Conservation (phyloP, 1,140 invertebrate genomes). For the Drosophila sturtevanti region DNA sequence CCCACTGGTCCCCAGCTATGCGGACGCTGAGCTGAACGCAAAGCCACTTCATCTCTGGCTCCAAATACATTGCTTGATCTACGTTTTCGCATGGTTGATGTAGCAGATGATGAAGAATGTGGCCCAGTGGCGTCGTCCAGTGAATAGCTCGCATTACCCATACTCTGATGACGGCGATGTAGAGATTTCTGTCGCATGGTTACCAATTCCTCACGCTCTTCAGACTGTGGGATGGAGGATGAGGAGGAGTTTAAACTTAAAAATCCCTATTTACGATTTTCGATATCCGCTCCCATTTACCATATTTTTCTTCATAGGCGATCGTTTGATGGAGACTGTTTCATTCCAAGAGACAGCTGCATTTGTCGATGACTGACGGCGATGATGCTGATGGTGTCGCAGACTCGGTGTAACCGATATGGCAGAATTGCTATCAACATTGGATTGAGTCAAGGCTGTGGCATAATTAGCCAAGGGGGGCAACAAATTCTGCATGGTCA, state of each 20-base stretch:
- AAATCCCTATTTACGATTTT: background rate
- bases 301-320: slow-evolving; percentile 61
- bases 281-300: slow-evolving; percentile 34
- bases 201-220: slow-evolving; percentile 61
- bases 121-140: slow-evolving; percentile 50
- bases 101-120: slow-evolving; percentile 10
- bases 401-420: slow-evolving; percentile 61
- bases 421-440: slow-evolving; percentile 30
- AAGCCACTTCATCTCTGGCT: slow-evolving; percentile 47
- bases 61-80: slow-evolving; percentile 60
- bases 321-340: slow-evolving; percentile 72
- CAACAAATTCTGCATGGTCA: slow-evolving; percentile 42
- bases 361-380: slow-evolving; percentile 79
- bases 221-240: slow-evolving; percentile 33
- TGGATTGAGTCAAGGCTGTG: slow-evolving; percentile 41
- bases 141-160: slow-evolving; percentile 74
- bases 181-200: slow-evolving; percentile 69
- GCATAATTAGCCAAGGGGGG: slow-evolving; percentile 61
- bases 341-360: slow-evolving; percentile 82
- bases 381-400: slow-evolving; percentile 66
- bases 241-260: slow-evolving; percentile 1
- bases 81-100: slow-evolving; percentile 34
- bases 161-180: slow-evolving; percentile 76
- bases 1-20: slow-evolving; percentile 81
- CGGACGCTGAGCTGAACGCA: slow-evolving; percentile 62